Evolutionary conservation across 2,797 vertebrate species (phyloP), one percentile per base, ranked within the genome.

Genomic region (Mus minutoides): DNA sequence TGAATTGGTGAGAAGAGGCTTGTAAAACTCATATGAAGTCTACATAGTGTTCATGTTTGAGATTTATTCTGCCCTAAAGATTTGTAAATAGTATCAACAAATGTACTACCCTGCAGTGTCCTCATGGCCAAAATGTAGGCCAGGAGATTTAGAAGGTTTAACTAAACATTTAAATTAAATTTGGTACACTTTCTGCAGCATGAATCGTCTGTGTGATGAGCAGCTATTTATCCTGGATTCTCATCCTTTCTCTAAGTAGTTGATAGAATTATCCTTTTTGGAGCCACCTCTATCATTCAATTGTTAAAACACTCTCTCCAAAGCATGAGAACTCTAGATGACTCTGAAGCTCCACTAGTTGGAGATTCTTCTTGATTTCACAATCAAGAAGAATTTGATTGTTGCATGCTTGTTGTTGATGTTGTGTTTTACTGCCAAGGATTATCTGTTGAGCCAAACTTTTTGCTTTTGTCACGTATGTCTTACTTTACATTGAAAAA

Each of bases 111-210:
- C 56, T 69, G 16, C 26, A 73, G 90, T 97, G 98, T 97, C 97
- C 75, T 91, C 71, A n/a, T 73, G 90, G 84, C 90, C 31, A 3
- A 96, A 95, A 95, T 71, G 37, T 75, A 94, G 94, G 34, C 49
- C 91, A 88, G 62, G 84, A 96, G 93, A n/a, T 78, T 97, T 95
- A 71, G 95, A 97, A 97, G 69, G 71, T 95, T 97, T 97, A 97
- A 96, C 94, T 89, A 97, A 98, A 96, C 43, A 94, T 90, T 83
- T 97, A 3, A 91, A 62, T 97, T 95, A 92, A 92, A 97, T 94
- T 90, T 93, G 43, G 94, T 95, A 52, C 88, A 91, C 78, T 77
- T 94, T 90, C 1, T 22, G 19, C 49, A 97, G 22, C 49, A 94
- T 75, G 9, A 94, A 34, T 93, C 64, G 26, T 96, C 6, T 88